A percentile compares a stretch with the other conserved stretches of the same genome.
These are phyloP conservation scores for Perdix hodgsoniae DNA, from an alignment of 2,797 vertebrate species.

Conservation along the genomic window DNA sequence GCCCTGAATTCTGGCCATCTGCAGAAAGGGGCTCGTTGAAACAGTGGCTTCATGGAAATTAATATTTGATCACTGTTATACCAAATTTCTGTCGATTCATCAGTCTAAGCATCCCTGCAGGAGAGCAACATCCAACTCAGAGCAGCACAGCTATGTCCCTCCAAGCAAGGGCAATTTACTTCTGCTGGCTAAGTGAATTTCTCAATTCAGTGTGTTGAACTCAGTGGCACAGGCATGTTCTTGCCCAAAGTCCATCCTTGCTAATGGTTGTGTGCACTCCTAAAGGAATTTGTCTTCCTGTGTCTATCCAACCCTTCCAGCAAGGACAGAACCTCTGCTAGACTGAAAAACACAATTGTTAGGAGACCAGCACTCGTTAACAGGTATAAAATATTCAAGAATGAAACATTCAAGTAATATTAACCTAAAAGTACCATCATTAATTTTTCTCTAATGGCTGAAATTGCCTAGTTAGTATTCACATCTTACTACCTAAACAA, in stretches of 20 bases:
- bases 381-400: constrained; percentile 76
- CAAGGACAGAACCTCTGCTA: background rate
- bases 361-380: constrained; percentile 23
- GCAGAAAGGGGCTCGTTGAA: background rate
- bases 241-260: background rate
- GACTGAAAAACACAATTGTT: constrained; percentile 19
- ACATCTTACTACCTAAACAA: constrained; percentile 78
- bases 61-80: background rate
- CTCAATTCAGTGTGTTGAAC: background rate
- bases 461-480: constrained; percentile 75
- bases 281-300: background rate
- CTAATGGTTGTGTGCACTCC: background rate
- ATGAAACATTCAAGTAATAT: constrained; percentile 73
- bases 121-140: background rate
- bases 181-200: background rate
- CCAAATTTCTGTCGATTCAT: background rate
- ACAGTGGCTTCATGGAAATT: background rate
- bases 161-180: background rate
- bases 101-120: background rate
- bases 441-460: constrained; percentile 59
- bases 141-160: background rate
- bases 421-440: constrained; percentile 67
- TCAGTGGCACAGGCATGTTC: accelerated
- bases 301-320: background rate
- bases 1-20: background rate